Evolutionary conservation across 2,888 invertebrate species (phyloP), one percentile per base, ranked within the genome.

Genomic region (Abscondita cerata): DNA sequence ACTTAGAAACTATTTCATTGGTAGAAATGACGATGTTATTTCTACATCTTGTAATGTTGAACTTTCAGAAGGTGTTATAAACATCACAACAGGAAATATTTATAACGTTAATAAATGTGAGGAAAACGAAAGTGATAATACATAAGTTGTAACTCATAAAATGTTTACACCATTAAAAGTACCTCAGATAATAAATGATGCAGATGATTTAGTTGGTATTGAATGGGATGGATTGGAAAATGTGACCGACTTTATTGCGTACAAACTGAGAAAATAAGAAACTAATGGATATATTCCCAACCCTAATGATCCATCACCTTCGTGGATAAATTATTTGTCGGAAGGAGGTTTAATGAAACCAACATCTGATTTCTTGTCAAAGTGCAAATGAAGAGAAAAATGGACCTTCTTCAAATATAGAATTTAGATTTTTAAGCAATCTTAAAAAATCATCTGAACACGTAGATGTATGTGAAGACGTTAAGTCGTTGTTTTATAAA

Each of bases 221-320:
- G 5, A 44, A 18, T 68, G 59, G 63, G 70, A 69, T 61, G 70
- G 65, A 36, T 58, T 70, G 40, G 68, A 71, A 62, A 69, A 69
- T 62, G 56, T 69, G 46, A 63, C 66, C 12, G 70, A 68, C 3
- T 72, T 64, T 55, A 68, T 70, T 47, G 62, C 69, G 31, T 62
- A 67, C 53, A 64, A 67, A 64, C 53, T 68, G n/a, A 59, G 64
- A 50, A 62, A 64, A 31, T 64, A 33, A 38, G 61, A 62, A 51
- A 62, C 58, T 34, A 64, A 67, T 50, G 66, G 66, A 15, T 68
- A 52, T 47, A 58, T 67, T 48, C 50, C 64, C 6, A 51, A 60
- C 15, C 36, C 15, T 13, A 54, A 57, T 41, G 59, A 64, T 18
- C 2, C 20, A 36, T 65, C 61, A 44, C 61, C 54, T 52, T 55